A percentile compares a stretch with the other conserved stretches of the same genome.
These are phyloP conservation scores for Montipora capitata DNA, from an alignment of 92 coral and sea anemone genomes.

Conservation along the genomic window DNA sequence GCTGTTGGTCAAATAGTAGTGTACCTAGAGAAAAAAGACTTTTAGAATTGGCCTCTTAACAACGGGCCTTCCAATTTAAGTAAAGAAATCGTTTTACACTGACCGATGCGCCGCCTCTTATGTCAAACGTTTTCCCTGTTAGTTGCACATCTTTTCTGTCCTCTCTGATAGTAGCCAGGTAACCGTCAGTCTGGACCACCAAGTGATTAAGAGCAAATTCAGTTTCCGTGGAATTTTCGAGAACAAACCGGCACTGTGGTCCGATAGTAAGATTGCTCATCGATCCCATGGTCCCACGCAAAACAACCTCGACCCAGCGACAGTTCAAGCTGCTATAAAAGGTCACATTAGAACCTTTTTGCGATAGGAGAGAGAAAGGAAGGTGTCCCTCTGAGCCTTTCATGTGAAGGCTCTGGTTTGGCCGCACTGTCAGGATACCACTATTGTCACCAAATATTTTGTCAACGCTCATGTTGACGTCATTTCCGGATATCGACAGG, in stretches of 20 bases:
- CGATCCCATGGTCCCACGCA: constrained; percentile 84
- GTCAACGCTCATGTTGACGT: constrained; percentile 71
- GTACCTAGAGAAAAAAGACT: too few relatives aligned
- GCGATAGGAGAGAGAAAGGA: constrained; percentile 92
- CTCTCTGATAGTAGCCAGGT: constrained; percentile 77
- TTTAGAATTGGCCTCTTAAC: too few relatives aligned
- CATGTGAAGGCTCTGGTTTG: constrained; percentile 78
- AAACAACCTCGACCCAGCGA: constrained; percentile 87
- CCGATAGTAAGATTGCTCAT: constrained; percentile 90
- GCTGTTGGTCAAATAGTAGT: too few relatives aligned
- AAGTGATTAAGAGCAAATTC: constrained; percentile 82
- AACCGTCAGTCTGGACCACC: constrained; percentile 92
- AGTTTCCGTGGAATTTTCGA: constrained; percentile 86
- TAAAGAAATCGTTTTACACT: neutral
- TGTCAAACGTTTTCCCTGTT: constrained; percentile 84
- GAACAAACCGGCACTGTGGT: constrained; percentile 85
- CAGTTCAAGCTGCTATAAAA: constrained; percentile 86
- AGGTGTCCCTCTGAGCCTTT: constrained; percentile 78
- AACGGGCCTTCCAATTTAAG: neutral
- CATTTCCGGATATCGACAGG: constrained; percentile 80
- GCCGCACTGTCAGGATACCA: constrained; percentile 90
- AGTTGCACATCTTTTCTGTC: constrained; percentile 74
- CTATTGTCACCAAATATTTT: constrained; percentile 87
- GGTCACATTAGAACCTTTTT: constrained; percentile 71
- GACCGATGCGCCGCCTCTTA: constrained; percentile 97